Evolutionary conservation across 2,797 vertebrate species (phyloP).

Genomic region (Pagetopsis macropterus): DNA sequence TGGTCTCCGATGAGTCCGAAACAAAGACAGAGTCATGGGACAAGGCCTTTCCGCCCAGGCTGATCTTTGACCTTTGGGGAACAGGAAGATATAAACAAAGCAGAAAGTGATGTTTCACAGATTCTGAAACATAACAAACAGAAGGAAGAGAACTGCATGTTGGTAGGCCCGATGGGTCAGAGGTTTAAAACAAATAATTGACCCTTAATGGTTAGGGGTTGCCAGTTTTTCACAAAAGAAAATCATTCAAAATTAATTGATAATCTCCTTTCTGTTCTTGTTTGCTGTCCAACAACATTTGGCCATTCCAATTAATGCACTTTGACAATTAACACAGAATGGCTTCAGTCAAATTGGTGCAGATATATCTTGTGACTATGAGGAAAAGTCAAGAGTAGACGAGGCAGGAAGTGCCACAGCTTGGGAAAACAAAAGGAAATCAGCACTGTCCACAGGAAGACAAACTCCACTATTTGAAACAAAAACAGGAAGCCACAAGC

Average conservation of each 20-base stretch:
- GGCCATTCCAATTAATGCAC: neutral
- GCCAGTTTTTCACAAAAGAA: neutral
- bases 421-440: conserved; percentile 57
- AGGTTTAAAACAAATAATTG: neutral
- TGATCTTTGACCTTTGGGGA: conserved; percentile 84
- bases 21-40: conserved; percentile 93
- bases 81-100: conserved; percentile 50
- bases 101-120: conserved; percentile 14
- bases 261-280: neutral
- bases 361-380: conserved; percentile 29
- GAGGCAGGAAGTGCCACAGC: conserved; percentile 58
- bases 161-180: neutral
- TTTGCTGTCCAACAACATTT: neutral
- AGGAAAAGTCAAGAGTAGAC: conserved; percentile 24
- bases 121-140: conserved; percentile 17
- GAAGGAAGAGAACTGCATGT: neutral
- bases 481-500: conserved; percentile 65
- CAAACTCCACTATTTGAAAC: conserved; percentile 24
- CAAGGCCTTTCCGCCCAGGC: conserved; percentile 87
- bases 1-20: conserved; percentile 80
- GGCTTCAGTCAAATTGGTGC: neutral
- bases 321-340: neutral
- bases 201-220: no score
- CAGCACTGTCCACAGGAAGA: conserved; percentile 60
- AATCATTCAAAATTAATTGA: neutral